Base-by-base conservation (phyloP, 2,797 vertebrate species). In the Melanotaenia nigrans region DNA sequence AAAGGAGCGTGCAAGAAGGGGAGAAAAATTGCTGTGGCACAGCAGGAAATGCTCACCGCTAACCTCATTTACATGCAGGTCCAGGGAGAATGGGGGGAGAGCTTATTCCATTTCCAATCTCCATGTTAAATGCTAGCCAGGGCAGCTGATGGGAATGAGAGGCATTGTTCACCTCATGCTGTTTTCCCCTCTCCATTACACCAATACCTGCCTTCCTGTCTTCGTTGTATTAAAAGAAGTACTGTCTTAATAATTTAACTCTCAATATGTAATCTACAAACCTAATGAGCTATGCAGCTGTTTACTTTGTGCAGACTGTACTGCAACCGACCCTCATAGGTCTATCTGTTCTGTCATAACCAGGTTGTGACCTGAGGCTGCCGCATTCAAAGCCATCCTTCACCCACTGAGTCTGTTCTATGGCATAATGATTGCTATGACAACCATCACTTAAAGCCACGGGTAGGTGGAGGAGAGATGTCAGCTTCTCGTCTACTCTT, bases 51-150 rank as follows among this genome's bases (percentile, higher is more conserved):
- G 86, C 90, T 92, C 92, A 91, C 88, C 78, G 86, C 90, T 92
- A 93, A 90, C 91, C 93, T 94, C 91, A 95, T 95, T 94, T 95
- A 91, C 93, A 95, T 95, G 94, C 93, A 93, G 92, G 94, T 94
- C 93, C 92, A 93, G 89, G 81, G 88, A 91, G 91, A 81, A 87
- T 69, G 86, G 25, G 83, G 71, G 40, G 85, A n/a, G 85, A 66
- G 90, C 84, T 92, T 93, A 93, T 94, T 94, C 90, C 88, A 83
- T 94, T 94, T 94, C 90, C 94, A 93, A 94, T 94, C 93, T 94
- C 94, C 90, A 94, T 95, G 94, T 93, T 94, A 94, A 95, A 94
- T 87, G 92, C 87, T 93, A 92, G 93, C 92, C 90, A 85, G 92
- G 91, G 89, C 90, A 85, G 93, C 90, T 90, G 90, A 92, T 92